A percentile compares a stretch with the other conserved stretches of the same genome.
These are phyloP conservation scores for Rhinolophus ferrumequinum DNA, from an alignment of 2,113 vertebrate species.

Conservation along the genomic window DNA sequence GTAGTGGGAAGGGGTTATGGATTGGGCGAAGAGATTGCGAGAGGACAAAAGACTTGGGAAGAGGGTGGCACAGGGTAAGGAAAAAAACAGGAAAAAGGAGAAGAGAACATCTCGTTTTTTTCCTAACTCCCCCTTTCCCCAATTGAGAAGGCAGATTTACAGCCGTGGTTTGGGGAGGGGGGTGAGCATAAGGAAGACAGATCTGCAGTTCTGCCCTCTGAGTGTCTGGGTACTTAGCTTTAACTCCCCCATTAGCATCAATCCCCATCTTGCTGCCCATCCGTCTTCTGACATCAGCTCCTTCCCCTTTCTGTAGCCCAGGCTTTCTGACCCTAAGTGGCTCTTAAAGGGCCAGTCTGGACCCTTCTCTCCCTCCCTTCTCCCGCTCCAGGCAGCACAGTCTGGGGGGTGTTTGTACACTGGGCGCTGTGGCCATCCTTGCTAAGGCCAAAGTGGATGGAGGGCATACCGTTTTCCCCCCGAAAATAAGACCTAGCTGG, in stretches of 20 bases:
- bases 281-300: conserved; percentile 83
- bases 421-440: background rate
- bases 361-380: conserved; percentile 32
- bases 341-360: conserved; percentile 82
- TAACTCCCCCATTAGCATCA: conserved; percentile 84
- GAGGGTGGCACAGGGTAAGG: background rate
- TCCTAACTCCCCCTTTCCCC: conserved; percentile 62
- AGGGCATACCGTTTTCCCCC: background rate
- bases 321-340: conserved; percentile 81
- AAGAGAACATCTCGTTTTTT: conserved; percentile 61
- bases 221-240: conserved; percentile 83
- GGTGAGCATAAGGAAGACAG: conserved; percentile 79
- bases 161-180: conserved; percentile 52
- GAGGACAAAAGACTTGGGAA: conserved; percentile 62
- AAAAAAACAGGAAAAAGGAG: conserved; percentile 61
- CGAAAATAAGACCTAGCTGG: too few relatives aligned
- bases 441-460: background rate
- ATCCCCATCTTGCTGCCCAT: conserved; percentile 82
- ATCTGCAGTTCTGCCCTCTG: conserved; percentile 80
- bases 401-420: background rate
- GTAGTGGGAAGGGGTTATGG: conserved; percentile 1
- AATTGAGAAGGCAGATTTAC: conserved; percentile 80
- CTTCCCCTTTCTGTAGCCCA: conserved; percentile 78
- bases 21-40: background rate
- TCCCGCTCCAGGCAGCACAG: conserved; percentile 19